Evolutionary conservation across 2,113 vertebrate species (phyloP).

Genomic region (Cottus gobio): DNA sequence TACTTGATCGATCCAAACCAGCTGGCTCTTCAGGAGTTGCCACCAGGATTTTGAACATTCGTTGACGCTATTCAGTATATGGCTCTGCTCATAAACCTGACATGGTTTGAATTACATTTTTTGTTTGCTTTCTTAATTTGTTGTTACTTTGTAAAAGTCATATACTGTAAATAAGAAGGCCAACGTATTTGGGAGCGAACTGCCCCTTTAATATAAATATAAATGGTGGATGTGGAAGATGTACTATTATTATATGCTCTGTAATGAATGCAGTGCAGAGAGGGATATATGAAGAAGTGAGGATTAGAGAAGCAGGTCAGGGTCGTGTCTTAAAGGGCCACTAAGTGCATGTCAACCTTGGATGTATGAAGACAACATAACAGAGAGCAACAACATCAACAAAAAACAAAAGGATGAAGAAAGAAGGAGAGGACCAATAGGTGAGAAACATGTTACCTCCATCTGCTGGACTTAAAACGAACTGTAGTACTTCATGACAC

Average conservation of each 20-base stretch:
- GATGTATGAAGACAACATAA: background rate
- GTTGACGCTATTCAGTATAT: background rate
- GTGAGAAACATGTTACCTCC: constrained; percentile 36
- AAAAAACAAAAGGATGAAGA: background rate
- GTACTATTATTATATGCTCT: background rate
- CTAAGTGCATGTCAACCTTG: background rate
- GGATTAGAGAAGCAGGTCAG: background rate
- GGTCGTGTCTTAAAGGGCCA: background rate
- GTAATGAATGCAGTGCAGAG: background rate
- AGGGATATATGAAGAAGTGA: background rate
- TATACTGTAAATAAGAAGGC: background rate
- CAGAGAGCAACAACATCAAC: background rate
- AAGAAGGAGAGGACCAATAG: background rate
- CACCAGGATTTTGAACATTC: background rate
- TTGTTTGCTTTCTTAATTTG: background rate
- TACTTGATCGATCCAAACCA: too few relatives aligned
- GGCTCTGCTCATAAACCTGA: background rate
- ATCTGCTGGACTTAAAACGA: constrained; percentile 58
- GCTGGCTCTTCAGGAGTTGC: too few relatives aligned
- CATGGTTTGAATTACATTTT: background rate
- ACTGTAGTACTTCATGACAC: constrained; percentile 12
- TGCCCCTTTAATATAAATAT: background rate
- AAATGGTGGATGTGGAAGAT: background rate
- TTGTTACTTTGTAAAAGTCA: background rate
- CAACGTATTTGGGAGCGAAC: background rate